A percentile compares a stretch with the other conserved stretches of the same genome.
These are phyloP conservation scores for Rhopilema esculentum DNA, from an alignment of 30 jellyfish, hydroid and myxozoan species.

Conservation along the genomic window DNA sequence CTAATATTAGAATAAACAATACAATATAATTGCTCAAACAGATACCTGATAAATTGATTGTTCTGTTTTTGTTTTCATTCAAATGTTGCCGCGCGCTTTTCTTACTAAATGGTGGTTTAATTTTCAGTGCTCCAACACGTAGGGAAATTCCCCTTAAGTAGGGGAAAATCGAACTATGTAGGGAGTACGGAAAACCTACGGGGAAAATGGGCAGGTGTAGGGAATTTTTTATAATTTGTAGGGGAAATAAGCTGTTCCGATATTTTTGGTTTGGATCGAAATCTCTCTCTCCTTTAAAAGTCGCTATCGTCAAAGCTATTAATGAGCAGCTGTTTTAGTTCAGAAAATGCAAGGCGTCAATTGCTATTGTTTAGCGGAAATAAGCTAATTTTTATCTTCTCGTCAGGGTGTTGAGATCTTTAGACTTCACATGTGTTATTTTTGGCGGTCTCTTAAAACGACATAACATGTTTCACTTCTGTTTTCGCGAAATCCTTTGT, in stretches of 20 bases:
- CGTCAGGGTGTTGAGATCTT: too few relatives aligned
- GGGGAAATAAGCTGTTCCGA: not conserved
- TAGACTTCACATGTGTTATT: too few relatives aligned
- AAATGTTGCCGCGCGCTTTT: too few relatives aligned
- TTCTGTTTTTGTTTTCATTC: too few relatives aligned
- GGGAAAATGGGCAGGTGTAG: conserved; percentile 24
- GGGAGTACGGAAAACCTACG: conserved; percentile 49
- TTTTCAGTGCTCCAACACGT: too few relatives aligned
- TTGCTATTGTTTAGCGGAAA: not conserved
- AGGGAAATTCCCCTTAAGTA: conserved; percentile 22
- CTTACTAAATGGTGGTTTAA: too few relatives aligned
- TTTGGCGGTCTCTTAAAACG: too few relatives aligned
- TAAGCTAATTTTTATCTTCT: not conserved
- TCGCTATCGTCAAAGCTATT: not conserved
- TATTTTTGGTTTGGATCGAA: not conserved
- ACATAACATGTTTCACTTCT: too few relatives aligned
- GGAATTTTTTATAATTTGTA: not conserved
- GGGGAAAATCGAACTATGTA: conserved; percentile 26
- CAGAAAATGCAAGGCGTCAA: not conserved
- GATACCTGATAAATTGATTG: too few relatives aligned
- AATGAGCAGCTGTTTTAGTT: not conserved
- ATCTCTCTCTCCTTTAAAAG: not conserved
- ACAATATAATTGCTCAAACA: too few relatives aligned
- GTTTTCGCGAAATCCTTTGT: too few relatives aligned
- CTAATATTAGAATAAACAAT: too few relatives aligned